phyloP scores from a whole-genome alignment of 2,113 vertebrate species.

The Gambusia holbrooki region DNA sequence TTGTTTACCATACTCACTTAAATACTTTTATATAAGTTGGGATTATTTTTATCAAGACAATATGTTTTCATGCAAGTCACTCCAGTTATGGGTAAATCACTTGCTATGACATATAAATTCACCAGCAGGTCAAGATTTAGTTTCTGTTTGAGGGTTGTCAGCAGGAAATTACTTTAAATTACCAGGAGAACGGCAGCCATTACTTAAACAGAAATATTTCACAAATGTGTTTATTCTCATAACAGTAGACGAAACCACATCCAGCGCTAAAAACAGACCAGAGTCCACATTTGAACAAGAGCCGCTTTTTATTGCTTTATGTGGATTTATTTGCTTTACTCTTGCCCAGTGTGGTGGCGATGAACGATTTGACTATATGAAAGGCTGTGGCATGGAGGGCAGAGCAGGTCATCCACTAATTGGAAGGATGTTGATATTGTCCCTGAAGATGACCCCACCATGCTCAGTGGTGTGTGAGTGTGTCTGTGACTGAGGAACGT shows the following conservation, averaged over 20 bases:
- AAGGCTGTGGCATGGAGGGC: not conserved
- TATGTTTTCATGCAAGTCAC: not conserved
- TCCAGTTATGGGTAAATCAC: not conserved
- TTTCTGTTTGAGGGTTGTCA: not conserved
- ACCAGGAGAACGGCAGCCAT: conserved; percentile 11
- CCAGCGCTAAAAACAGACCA: conserved; percentile 40
- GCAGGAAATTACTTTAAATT: conserved; percentile 8
- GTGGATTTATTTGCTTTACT: conserved; percentile 29
- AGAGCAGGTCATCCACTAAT: not conserved
- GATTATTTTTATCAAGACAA: not conserved
- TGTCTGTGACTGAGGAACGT: not conserved
- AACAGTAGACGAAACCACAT: conserved; percentile 33
- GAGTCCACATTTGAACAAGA: conserved; percentile 38
- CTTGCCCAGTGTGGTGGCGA: not conserved
- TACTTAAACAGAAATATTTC: conserved; percentile 39
- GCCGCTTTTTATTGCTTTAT: conserved; percentile 48
- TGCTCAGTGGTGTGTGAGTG: not conserved
- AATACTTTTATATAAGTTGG: too few relatives aligned
- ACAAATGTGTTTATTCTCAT: conserved; percentile 24
- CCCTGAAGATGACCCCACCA: not conserved
- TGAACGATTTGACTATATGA: not conserved
- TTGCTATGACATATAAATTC: not conserved
- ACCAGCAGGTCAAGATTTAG: not conserved
- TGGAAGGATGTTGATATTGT: not conserved
- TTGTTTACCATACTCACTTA: not conserved